phyloP scores from a whole-genome alignment of 1,140 invertebrate species.

The Papilio machaon region DNA sequence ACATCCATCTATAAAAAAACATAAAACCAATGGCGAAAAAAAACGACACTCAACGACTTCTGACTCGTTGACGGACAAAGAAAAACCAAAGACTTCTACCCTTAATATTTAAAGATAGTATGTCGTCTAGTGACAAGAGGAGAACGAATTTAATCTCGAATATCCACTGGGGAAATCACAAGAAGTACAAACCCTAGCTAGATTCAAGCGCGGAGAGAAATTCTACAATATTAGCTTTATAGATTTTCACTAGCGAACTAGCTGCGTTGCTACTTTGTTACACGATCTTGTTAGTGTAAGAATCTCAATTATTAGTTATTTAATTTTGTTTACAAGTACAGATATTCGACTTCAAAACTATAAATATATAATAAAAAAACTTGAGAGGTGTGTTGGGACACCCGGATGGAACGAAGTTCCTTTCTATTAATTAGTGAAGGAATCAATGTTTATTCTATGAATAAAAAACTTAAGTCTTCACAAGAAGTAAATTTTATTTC shows the following conservation, averaged over 20 bases:
- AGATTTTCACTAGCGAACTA: constrained; percentile 10
- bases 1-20: too few relatives aligned
- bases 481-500: too few relatives aligned
- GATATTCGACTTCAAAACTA: not conserved
- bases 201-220: not conserved
- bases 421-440: too few relatives aligned
- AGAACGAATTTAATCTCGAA: too few relatives aligned
- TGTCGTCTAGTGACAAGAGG: too few relatives aligned
- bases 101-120: not conserved
- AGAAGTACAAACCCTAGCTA: not conserved
- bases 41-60: not conserved
- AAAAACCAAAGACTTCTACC: not conserved
- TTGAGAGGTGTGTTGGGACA: too few relatives aligned
- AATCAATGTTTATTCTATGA: too few relatives aligned
- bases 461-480: too few relatives aligned
- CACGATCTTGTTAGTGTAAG: not conserved
- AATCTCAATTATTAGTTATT: not conserved
- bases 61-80: not conserved
- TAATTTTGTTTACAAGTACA: not conserved
- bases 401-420: too few relatives aligned
- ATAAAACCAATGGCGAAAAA: not conserved
- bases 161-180: too few relatives aligned
- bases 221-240: constrained; percentile 9
- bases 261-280: not conserved
- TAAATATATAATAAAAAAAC: too few relatives aligned